Evolutionary conservation across 2,888 invertebrate species (phyloP).

Genomic region (Drosophila engyochracea): DNA sequence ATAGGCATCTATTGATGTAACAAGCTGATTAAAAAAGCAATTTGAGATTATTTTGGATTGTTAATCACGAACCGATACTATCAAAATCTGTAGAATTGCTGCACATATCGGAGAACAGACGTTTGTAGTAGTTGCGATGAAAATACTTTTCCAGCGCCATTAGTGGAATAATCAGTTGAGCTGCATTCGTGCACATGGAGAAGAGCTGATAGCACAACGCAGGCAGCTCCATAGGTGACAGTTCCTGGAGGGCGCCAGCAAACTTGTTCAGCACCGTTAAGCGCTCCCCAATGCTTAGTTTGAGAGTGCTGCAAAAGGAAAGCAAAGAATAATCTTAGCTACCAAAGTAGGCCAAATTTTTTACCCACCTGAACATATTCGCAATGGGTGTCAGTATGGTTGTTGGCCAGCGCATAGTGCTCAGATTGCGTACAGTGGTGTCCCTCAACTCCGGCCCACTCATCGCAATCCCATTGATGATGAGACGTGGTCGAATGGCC

Average conservation of each 20-base stretch:
- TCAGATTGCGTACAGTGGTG: slow-evolving; percentile 86
- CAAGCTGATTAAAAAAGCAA: not conserved
- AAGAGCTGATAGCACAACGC: slow-evolving; percentile 88
- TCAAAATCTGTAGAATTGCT: slow-evolving; percentile 84
- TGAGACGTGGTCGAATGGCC: slow-evolving; percentile 86
- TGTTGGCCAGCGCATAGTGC: slow-evolving; percentile 87
- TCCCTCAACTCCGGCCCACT: slow-evolving; percentile 87
- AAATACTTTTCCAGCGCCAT: slow-evolving; percentile 86
- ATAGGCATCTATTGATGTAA: slow-evolving; percentile 80
- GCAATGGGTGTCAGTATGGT: slow-evolving; percentile 87
- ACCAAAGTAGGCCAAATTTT: not conserved
- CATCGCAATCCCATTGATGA: slow-evolving; percentile 86
- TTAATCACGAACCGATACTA: slow-evolving; percentile 79
- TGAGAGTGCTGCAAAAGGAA: slow-evolving; percentile 85
- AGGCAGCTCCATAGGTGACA: slow-evolving; percentile 88
- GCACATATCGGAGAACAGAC: slow-evolving; percentile 82
- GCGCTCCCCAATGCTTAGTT: slow-evolving; percentile 86
- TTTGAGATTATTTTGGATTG: not conserved
- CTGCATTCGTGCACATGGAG: slow-evolving; percentile 86
- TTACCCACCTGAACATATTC: slow-evolving; percentile 88
- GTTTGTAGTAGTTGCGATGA: slow-evolving; percentile 84
- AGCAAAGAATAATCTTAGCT: not conserved
- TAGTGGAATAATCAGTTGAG: slow-evolving; percentile 85
- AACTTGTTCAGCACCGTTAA: slow-evolving; percentile 87
- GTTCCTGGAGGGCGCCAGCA: slow-evolving; percentile 86